Percentiles rank a stretch among this genome's conserved stretches.
These are phyloP conservation scores for Watsonalla binaria DNA, from an alignment of 2,888 invertebrate genomes.

Conservation along the genomic window DNA sequence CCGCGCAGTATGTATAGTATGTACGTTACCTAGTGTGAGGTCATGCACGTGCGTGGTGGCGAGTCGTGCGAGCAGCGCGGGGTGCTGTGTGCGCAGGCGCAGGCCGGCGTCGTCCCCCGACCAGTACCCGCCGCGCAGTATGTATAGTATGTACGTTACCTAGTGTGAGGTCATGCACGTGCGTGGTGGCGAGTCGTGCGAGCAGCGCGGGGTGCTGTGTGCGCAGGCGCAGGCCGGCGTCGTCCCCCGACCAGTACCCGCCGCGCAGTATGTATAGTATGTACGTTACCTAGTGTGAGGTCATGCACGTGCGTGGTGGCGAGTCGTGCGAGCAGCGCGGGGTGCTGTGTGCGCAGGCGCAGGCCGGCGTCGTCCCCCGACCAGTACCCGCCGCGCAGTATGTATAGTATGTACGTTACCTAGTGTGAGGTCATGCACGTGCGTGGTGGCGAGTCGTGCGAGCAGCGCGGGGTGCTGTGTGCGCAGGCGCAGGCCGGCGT, in stretches of 20 bases:
- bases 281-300: slow-evolving; percentile 2
- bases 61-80: background rate
- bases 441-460: background rate
- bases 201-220: slow-evolving; percentile 63
- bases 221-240: slow-evolving; percentile 10
- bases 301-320: slow-evolving; percentile 2
- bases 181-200: background rate
- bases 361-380: background rate
- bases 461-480: slow-evolving; percentile 55
- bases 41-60: too few relatives aligned
- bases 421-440: slow-evolving; percentile 3
- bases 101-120: background rate
- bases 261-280: too few relatives aligned
- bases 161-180: slow-evolving; percentile 3
- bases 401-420: background rate
- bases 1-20: too few relatives aligned
- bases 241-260: too few relatives aligned
- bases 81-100: slow-evolving; percentile 66
- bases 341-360: slow-evolving; percentile 66
- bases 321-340: background rate
- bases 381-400: background rate
- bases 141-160: background rate
- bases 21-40: too few relatives aligned
- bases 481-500: slow-evolving; percentile 79
- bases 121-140: too few relatives aligned